Base-by-base conservation (phyloP, 2,888 invertebrate species). In the Acleris holmiana region DNA sequence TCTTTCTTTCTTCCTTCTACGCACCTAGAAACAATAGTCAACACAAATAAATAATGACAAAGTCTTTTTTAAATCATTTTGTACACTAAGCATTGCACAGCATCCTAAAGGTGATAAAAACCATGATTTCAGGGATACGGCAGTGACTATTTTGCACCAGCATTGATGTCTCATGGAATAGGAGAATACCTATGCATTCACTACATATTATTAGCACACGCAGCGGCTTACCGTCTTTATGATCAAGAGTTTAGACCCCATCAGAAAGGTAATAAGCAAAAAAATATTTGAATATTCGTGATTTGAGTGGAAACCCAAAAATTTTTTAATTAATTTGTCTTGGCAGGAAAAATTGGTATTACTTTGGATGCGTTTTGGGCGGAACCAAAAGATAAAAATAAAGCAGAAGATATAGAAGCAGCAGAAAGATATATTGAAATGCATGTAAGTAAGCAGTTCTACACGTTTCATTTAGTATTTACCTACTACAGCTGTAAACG, bases 141-240 rank as follows among this genome's bases (percentile, higher is more conserved):
- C 1, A 80, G 78, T 4, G 84, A 88, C 57, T 89, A 83, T 56
- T 94, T 94, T 80, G 94, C 94, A 0, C 94, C 94, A 4, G 92
- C 92, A 15, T 58, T 93, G 41, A 72, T 74, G 18, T 83, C 87
- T 2, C 75, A 89, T 50, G 94, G 94, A 5, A 74, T 93, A 18
- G 94, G 92, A 0, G 94, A 94, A 56, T 96, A 96, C 79, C 77
- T 93, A 55, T 95, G 95, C 67, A 87, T 89, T 0, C 95, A 95
- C 76, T 94, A 95, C 73, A 83, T 94, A 61, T 79, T 96, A 19
- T 83, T 94, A 65, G 94, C 95, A 0, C 96, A 96, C 78, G 95
- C 94, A 0, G 91, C 89, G 60, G 94, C 93, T 1, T 96, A 94
- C 75, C 91, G 93, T 55, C 76, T 95, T 46, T 96, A 96, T 76